Evolutionary conservation across 2,797 vertebrate species (phyloP), one percentile per base, ranked within the genome.

Genomic region (Enteromius viviparus): DNA sequence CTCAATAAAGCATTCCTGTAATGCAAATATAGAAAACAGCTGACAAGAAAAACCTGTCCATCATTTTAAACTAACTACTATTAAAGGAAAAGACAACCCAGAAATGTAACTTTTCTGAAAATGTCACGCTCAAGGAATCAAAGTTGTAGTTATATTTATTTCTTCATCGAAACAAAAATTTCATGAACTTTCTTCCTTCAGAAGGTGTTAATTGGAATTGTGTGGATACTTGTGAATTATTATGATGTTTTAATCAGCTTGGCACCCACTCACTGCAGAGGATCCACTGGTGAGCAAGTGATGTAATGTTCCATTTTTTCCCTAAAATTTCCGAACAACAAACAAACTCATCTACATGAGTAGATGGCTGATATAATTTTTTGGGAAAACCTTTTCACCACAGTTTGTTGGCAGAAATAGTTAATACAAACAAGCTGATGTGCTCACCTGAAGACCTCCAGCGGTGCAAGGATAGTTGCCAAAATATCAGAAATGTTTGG

Each of bases 361-460:
- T 34, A 34, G 34, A 6, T 34, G 34, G 34, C 34, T 34, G 4
- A 34, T 34, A 34, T 34, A 5, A 34, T 29, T 58, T 4, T 58
- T 58, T n/a, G 53, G 55, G n/a, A 11, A 12, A 23, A 26, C n/a
- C 55, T 58, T 69, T 64, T 32, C 29, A 51, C 47, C 29, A 26
- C 34, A 76, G 26, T 2, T 42, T 19, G 21, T 42, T 4, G n/a
- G 32, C 26, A 49, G 74, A 15, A 76, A 76, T 42, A 21, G 19
- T 76, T 23, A 17, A 23, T 78, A 15, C 49, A 51, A 21, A 49
- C 76, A 19, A 37, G 19, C 32, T 70, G 62, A 2, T 26, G n/a
- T 9, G 17, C 90, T 89, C 92, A 99, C 98, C 98, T 94, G 90
- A 99, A 99, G 82, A 99, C 98, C 90, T 99, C 98, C 62, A 99